These are phyloP conservation scores for Meiosimyza decipiens DNA, from an alignment of 2,888 invertebrate genomes.

Conservation along the genomic window DNA sequence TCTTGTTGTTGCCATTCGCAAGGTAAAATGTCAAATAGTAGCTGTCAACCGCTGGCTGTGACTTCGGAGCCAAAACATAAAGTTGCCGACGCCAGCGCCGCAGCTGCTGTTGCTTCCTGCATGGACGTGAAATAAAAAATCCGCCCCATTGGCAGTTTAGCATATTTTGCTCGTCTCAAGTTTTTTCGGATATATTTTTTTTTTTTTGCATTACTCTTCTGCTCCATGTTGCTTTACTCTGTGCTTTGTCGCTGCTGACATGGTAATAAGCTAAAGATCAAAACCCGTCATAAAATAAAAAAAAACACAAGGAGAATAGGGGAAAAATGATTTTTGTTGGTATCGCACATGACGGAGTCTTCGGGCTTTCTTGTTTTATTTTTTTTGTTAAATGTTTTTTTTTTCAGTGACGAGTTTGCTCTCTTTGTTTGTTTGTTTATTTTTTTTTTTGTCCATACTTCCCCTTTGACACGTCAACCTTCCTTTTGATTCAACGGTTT, in stretches of 20 bases:
- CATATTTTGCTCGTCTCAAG: not conserved
- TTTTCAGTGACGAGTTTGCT: conserved; percentile 19
- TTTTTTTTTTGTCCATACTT: not conserved
- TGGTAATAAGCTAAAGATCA: conserved; percentile 63
- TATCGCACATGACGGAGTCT: not conserved
- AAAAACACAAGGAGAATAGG: not conserved
- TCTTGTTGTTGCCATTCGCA: conserved; percentile 46
- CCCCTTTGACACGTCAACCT: not conserved
- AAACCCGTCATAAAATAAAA: conserved; percentile 42
- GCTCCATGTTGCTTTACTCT: conserved; percentile 36
- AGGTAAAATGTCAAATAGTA: conserved; percentile 65
- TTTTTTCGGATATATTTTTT: not conserved
- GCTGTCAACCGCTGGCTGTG: conserved; percentile 59
- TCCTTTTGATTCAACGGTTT: not conserved
- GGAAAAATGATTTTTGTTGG: not conserved
- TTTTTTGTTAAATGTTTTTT: conserved; percentile 28
- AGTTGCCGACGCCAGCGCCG: conserved; percentile 41
- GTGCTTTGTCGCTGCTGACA: conserved; percentile 49
- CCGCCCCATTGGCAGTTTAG: conserved; percentile 53
- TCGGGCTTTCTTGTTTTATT: not conserved
- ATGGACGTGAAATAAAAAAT: conserved; percentile 47
- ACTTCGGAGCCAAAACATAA: conserved; percentile 47
- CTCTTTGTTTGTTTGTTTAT: conserved; percentile 26
- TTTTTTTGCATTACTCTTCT: conserved; percentile 25
- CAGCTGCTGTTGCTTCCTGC: conserved; percentile 38